Conservation (phyloP, 2,888 invertebrate genomes). For the Conomelus anceps region DNA sequence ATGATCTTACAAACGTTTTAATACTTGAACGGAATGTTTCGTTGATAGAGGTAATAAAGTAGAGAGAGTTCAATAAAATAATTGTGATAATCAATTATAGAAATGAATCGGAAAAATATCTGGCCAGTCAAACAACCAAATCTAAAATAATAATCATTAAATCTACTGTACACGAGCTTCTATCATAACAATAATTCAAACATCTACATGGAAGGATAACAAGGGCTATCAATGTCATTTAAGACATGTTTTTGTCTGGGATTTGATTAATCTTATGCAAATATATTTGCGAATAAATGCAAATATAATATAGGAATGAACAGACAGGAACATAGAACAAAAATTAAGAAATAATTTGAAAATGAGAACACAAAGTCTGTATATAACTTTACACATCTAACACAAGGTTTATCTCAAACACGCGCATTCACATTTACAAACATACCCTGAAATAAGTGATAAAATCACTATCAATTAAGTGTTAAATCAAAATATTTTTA, state of each 20-base stretch:
- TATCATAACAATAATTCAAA: neutral
- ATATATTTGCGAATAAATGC: neutral
- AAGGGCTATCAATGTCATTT: neutral
- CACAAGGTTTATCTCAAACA: neutral
- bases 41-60: neutral
- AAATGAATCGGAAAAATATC: neutral
- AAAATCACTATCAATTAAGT: neutral
- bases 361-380: neutral
- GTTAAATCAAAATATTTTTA: neutral
- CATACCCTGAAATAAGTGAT: too few relatives aligned
- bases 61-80: neutral
- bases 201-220: too few relatives aligned
- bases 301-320: too few relatives aligned
- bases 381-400: neutral
- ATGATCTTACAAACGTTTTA: neutral
- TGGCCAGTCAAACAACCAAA: neutral
- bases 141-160: neutral
- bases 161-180: neutral
- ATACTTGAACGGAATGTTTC: neutral
- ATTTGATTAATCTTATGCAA: neutral
- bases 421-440: neutral
- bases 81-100: neutral
- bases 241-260: neutral
- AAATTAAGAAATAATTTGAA: neutral
- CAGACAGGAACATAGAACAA: neutral